These are phyloP conservation scores for Tauraco erythrolophus DNA, from an alignment of 2,113 vertebrate species.

Conservation along the genomic window DNA sequence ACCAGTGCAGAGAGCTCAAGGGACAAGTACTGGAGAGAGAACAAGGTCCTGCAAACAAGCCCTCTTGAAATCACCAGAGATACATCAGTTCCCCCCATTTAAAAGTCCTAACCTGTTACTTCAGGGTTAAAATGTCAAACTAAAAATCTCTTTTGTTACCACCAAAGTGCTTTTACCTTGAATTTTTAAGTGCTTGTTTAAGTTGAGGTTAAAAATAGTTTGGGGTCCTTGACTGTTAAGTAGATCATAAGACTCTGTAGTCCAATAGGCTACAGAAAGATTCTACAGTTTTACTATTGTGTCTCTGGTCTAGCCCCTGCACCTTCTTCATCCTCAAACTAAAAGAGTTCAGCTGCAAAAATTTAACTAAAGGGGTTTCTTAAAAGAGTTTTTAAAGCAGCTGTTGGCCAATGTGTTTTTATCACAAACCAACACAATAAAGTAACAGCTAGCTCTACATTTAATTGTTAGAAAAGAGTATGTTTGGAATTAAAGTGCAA, in stretches of 20 bases:
- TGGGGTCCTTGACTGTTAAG: not conserved
- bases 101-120: not conserved
- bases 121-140: not conserved
- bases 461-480: not conserved
- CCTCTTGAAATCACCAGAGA: not conserved
- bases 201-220: not conserved
- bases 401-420: not conserved
- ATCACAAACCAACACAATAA: not conserved
- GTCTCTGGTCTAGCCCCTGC: not conserved
- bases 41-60: not conserved
- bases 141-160: not conserved
- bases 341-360: not conserved
- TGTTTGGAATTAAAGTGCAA: not conserved
- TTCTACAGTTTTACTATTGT: not conserved
- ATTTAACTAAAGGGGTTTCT: not conserved
- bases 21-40: not conserved
- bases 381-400: not conserved
- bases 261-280: not conserved
- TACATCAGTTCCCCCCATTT: not conserved
- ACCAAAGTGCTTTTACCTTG: not conserved
- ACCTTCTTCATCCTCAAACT: not conserved
- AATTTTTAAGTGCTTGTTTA: constrained; percentile 1
- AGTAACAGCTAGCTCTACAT: not conserved
- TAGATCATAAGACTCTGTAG: not conserved
- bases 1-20: not conserved